These are phyloP conservation scores for Pharmacophagus antenor DNA, from an alignment of 2,888 invertebrate genomes.

Conservation along the genomic window DNA sequence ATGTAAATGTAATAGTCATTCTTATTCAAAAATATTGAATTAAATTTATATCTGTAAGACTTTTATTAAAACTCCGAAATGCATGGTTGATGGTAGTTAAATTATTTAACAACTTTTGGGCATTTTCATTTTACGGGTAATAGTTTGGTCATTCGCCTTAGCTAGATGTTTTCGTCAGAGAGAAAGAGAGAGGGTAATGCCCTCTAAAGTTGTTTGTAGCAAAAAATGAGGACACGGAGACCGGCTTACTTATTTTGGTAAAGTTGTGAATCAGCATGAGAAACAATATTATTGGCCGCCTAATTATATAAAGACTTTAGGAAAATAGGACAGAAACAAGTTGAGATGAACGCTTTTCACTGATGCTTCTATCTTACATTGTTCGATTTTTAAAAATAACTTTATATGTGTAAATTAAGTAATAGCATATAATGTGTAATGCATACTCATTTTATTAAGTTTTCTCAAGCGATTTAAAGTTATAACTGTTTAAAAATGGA, in stretches of 20 bases:
- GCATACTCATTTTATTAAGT: neutral
- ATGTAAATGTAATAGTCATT: slow-evolving; percentile 23
- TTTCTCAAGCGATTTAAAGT: neutral
- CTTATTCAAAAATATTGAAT: slow-evolving; percentile 30
- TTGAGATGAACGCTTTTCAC: neutral
- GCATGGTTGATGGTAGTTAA: slow-evolving; percentile 23
- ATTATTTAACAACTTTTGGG: slow-evolving; percentile 24
- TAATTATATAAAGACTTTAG: slow-evolving; percentile 43
- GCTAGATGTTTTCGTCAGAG: slow-evolving; percentile 67
- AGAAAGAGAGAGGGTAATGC: slow-evolving; percentile 72
- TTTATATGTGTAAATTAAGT: too few relatives aligned
- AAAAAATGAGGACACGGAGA: slow-evolving; percentile 78
- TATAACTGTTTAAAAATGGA: neutral
- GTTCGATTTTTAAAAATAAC: neutral
- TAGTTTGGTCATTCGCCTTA: slow-evolving; percentile 60
- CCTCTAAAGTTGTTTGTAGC: slow-evolving; percentile 78
- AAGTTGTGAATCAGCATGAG: slow-evolving; percentile 76
- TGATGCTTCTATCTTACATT: neutral
- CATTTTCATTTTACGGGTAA: slow-evolving; percentile 36
- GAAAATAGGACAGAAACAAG: slow-evolving; percentile 35
- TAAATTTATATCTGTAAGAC: slow-evolving; percentile 3
- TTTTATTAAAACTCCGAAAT: slow-evolving; percentile 1
- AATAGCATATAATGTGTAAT: too few relatives aligned
- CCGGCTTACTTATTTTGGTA: slow-evolving; percentile 74
- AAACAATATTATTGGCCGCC: slow-evolving; percentile 59